Base-by-base conservation (phyloP, 2,113 vertebrate genomes). In the Heterocephalus glaber region DNA sequence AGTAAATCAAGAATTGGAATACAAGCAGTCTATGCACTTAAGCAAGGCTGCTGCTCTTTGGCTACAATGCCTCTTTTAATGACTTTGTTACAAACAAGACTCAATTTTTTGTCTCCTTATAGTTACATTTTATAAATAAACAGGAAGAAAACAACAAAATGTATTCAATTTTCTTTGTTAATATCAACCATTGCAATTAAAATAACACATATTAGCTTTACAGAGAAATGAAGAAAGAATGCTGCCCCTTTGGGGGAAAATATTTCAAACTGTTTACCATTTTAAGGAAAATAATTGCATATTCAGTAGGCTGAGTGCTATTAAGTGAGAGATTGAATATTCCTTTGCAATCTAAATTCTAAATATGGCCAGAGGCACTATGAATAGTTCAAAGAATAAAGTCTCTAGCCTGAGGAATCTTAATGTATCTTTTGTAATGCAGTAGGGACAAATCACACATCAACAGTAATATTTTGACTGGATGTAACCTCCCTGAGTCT, bases 221-320 rank as follows among this genome's bases (percentile, higher is more conserved):
- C 12, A 77, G 14, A 58, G 86, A 12, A 93, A 74, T 60, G 79
- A 12, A 72, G 66, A 95, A 89, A 77, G 14, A 35, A 56, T 35
- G 9, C 5, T 92, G 26, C 44, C 17, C 33, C 4, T 93, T 80
- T 84, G 33, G 20, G 30, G 56, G 2, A 17, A 68, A 52, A 77
- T 86, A 94, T 24, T 93, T 91, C 44, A 54, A 93, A 74, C 4
- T 91, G 30, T 93, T 93, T 87, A 86, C 22, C 30, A 90, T 87
- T 81, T 89, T 80, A 90, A 90, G 65, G n/a, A 68, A 94, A 95
- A 96, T 92, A 96, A 83, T 72, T 79, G 85, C 93, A 95, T 92
- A 95, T 94, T 95, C 35, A 92, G 85, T 76, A 92, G 19, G 14
- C 44, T 90, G 38, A 76, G 19, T 63, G 79, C 17, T 95, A 44